These are phyloP conservation scores for Drosophila leonis DNA, from an alignment of 2,888 invertebrate genomes.

Conservation along the genomic window DNA sequence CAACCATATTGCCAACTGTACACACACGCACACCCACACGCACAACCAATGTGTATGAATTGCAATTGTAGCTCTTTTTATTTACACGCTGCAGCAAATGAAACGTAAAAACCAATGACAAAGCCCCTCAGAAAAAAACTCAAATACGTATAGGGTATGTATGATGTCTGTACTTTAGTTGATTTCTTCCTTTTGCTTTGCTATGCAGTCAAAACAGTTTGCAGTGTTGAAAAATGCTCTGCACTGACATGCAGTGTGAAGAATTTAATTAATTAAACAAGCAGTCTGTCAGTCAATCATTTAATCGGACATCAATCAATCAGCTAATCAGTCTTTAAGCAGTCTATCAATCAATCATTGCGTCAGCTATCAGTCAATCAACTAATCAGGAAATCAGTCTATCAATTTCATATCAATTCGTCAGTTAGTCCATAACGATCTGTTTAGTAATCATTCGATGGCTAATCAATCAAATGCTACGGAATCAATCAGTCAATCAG, in stretches of 20 bases:
- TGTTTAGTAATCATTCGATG: neutral
- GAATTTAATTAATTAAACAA: neutral
- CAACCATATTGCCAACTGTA: slow-evolving; percentile 62
- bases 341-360: neutral
- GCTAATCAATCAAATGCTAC: neutral
- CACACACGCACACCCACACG: slow-evolving; percentile 12
- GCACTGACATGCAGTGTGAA: neutral
- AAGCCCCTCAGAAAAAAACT: neutral
- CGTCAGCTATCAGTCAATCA: no score
- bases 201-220: neutral
- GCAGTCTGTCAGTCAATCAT: neutral
- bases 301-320: neutral
- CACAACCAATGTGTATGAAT: slow-evolving; percentile 7
- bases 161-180: neutral
- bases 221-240: neutral
- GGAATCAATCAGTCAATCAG: neutral
- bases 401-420: neutral
- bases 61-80: slow-evolving; percentile 51
- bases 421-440: neutral
- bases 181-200: neutral
- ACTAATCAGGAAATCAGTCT: no score
- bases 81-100: slow-evolving; percentile 54
- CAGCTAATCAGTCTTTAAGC: neutral
- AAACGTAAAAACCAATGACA: slow-evolving; percentile 34
- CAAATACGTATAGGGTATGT: neutral